phyloP scores from a whole-genome alignment of 2,113 vertebrate genomes.

The Sphyrna mokarran region DNA sequence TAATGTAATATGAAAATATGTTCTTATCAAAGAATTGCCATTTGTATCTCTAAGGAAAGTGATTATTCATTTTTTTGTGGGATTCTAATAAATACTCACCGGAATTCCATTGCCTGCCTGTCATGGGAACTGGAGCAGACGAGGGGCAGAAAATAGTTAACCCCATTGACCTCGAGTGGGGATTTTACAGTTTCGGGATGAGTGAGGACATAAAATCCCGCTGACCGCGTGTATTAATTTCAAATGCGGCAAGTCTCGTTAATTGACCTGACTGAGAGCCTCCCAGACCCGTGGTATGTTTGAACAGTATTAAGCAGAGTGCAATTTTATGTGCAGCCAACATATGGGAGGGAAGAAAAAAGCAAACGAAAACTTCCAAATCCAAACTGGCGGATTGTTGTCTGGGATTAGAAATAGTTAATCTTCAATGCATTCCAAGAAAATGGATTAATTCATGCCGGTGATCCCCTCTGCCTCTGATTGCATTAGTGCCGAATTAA shows the following conservation, averaged over 20 bases:
- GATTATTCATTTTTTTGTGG: background rate
- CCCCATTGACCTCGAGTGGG: no score
- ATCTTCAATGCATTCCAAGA: constrained; percentile 38
- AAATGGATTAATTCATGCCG: constrained; percentile 54
- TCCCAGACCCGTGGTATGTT: constrained; percentile 2
- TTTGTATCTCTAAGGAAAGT: background rate
- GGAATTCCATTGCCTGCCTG: no score
- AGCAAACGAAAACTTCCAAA: constrained; percentile 19
- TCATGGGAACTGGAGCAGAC: no score
- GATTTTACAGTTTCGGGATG: no score
- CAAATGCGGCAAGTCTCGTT: constrained; percentile 15
- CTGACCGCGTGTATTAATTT: background rate
- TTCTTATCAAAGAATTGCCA: background rate
- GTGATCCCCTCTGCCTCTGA: constrained; percentile 46
- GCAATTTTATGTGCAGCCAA: constrained; percentile 29
- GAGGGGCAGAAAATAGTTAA: no score
- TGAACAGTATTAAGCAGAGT: constrained; percentile 34
- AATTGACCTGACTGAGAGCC: background rate
- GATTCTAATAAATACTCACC: background rate
- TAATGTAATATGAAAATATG: background rate
- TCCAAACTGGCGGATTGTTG: constrained; percentile 21
- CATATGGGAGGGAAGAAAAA: constrained; percentile 24
- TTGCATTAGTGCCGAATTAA: constrained; percentile 53
- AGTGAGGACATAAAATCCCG: no score
- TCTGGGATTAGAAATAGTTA: constrained; percentile 36